Evolutionary conservation across 2,113 vertebrate genomes (phyloP).

Genomic region (Chunga burmeisteri): DNA sequence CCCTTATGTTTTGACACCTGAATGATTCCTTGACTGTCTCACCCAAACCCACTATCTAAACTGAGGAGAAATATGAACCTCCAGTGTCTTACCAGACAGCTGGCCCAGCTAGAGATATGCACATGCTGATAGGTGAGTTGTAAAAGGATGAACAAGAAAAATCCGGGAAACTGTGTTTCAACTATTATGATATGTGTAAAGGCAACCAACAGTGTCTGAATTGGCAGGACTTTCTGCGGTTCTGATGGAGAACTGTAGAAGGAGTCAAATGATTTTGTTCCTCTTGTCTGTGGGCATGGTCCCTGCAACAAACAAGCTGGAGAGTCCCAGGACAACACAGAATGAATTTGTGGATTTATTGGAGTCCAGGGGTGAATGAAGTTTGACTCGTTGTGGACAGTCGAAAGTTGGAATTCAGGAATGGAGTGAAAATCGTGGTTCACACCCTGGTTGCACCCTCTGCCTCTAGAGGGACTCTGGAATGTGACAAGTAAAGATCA

Average conservation of each 20-base stretch:
- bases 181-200: neutral
- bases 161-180: neutral
- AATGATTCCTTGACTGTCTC: neutral
- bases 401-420: neutral
- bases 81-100: neutral
- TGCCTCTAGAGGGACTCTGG: neutral
- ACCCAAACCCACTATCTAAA: neutral
- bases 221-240: neutral
- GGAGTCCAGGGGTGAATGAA: neutral
- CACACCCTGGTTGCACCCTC: neutral
- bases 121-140: neutral
- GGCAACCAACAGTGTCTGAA: neutral
- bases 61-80: neutral
- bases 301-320: neutral
- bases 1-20: neutral
- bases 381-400: neutral
- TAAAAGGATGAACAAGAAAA: neutral
- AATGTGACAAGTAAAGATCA: neutral
- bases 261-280: neutral
- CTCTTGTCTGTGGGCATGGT: neutral
- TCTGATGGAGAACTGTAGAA: neutral
- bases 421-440: neutral
- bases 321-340: neutral
- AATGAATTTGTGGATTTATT: neutral
- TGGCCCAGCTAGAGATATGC: neutral